Conservation (phyloP, 2,797 vertebrate genomes). For the Lithobates pipiens region DNA sequence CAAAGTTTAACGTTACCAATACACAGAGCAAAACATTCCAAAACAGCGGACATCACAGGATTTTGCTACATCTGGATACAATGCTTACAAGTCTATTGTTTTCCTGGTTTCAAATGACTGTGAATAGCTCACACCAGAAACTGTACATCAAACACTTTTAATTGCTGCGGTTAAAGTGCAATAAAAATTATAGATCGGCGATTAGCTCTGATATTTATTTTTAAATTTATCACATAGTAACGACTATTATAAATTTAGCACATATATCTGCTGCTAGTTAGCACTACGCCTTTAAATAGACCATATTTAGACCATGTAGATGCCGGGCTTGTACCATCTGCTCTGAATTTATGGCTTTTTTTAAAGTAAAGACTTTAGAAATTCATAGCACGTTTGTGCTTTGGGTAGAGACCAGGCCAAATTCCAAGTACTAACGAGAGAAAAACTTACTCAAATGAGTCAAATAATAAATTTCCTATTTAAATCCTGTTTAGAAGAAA, state of each 20-base stretch:
- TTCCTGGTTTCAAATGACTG: constrained; percentile 1
- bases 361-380: not conserved
- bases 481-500: not conserved
- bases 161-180: constrained; percentile 20
- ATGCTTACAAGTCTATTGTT: constrained; percentile 21
- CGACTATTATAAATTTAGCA: not conserved
- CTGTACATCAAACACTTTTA: constrained; percentile 15
- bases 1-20: constrained; percentile 24
- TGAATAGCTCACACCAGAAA: constrained; percentile 23
- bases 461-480: constrained; percentile 13
- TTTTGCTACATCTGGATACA: constrained; percentile 38
- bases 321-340: constrained; percentile 6
- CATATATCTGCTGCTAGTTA: constrained; percentile 17
- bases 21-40: constrained; percentile 7
- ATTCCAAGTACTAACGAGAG: constrained; percentile 18
- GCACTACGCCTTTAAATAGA: constrained; percentile 1
- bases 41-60: not conserved
- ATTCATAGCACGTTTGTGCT: not conserved
- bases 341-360: constrained; percentile 1
- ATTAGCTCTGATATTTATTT: constrained; percentile 34
- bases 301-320: constrained; percentile 20
- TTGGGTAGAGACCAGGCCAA: no score
- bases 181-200: not conserved
- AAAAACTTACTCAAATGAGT: not conserved
- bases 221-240: constrained; percentile 28